phyloP scores from a whole-genome alignment of 2,113 vertebrate genomes.

The Dicrurus megarhynchus region DNA sequence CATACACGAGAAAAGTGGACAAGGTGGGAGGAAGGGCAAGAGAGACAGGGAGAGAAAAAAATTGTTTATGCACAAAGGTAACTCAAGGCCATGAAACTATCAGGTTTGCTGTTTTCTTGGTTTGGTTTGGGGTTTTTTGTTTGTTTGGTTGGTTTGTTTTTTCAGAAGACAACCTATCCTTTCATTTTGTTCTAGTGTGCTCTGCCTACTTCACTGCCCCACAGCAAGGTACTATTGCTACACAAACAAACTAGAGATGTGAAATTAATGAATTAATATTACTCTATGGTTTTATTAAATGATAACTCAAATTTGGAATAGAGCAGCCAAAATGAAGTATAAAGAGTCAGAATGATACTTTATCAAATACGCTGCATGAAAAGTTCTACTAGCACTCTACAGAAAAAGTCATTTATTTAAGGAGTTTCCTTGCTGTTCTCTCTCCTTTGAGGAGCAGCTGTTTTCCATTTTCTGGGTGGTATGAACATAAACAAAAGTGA shows the following conservation, averaged over 20 bases:
- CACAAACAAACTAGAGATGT: background rate
- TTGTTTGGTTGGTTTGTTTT: background rate
- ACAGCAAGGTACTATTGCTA: background rate
- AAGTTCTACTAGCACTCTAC: background rate
- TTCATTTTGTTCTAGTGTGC: conserved; percentile 12
- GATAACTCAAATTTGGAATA: background rate
- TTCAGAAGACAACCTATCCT: background rate
- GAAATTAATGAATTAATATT: background rate
- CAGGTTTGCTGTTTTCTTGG: background rate
- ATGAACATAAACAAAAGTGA: conserved; percentile 18
- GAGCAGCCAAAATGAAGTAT: background rate
- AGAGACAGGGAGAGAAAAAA: background rate
- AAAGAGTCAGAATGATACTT: background rate
- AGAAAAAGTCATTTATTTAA: background rate
- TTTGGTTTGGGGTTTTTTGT: background rate
- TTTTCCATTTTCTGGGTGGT: background rate
- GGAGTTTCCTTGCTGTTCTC: background rate
- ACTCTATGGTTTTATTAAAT: background rate
- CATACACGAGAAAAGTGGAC: background rate
- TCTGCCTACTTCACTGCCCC: background rate
- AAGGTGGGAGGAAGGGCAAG: background rate
- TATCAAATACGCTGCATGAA: background rate
- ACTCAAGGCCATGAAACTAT: background rate
- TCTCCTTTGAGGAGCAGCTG: background rate
- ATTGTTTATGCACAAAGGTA: conserved; percentile 24